Percentiles rank a stretch among this genome's conserved stretches.
phyloP scores from a whole-genome alignment of 2,888 invertebrate species.

The Pharmacophagus antenor region DNA sequence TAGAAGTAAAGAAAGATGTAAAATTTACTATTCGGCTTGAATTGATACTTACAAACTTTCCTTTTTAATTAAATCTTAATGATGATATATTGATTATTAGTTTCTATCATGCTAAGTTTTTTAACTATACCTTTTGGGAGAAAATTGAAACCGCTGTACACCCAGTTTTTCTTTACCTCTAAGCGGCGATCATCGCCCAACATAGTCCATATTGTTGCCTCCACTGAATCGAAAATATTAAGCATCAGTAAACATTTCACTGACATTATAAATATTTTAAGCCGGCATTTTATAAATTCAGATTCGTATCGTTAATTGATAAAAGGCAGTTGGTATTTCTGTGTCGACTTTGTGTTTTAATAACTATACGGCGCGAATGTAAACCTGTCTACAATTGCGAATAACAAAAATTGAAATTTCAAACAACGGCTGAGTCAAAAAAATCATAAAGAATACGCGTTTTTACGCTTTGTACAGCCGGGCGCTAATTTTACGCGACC shows the following conservation, averaged over 20 bases:
- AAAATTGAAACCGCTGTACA: too few species aligned
- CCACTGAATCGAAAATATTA: background rate
- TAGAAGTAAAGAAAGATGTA: too few species aligned
- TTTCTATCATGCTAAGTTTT: too few species aligned
- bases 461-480: slow-evolving; percentile 38
- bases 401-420: slow-evolving; percentile 24
- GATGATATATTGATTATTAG: too few species aligned
- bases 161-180: too few species aligned
- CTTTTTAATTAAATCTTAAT: too few species aligned
- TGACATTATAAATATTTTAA: background rate
- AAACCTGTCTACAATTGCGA: slow-evolving; percentile 30
- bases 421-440: slow-evolving; percentile 31
- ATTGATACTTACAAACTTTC: too few species aligned
- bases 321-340: slow-evolving; percentile 20
- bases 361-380: slow-evolving; percentile 3
- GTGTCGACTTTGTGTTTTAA: slow-evolving; percentile 14
- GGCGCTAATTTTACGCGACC: slow-evolving; percentile 49
- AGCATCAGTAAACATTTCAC: background rate
- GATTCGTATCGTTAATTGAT: slow-evolving; percentile 18
- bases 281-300: background rate
- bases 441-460: slow-evolving; percentile 36
- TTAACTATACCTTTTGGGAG: too few species aligned
- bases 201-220: background rate
- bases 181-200: too few species aligned
- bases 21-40: too few species aligned